Evolutionary conservation across 1,140 invertebrate genomes (phyloP).

Genomic region (Drosophila parabipectinata): DNA sequence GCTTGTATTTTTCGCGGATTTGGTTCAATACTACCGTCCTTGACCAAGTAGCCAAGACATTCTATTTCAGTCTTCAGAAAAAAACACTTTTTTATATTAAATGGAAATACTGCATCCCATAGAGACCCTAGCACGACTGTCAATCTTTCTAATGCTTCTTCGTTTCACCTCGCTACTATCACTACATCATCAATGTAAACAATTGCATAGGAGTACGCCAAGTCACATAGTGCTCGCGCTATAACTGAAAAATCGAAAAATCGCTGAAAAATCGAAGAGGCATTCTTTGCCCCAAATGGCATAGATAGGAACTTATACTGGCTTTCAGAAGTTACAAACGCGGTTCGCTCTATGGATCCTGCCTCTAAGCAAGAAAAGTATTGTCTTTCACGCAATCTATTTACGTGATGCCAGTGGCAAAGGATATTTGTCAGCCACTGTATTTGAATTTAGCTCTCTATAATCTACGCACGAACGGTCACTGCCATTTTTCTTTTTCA

Average conservation of each 20-base stretch:
- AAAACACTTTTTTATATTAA: neutral
- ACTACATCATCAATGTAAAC: neutral
- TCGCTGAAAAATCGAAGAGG: neutral
- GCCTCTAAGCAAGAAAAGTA: neutral
- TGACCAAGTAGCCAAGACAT: slow-evolving; percentile 1
- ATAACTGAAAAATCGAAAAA: neutral
- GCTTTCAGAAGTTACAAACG: neutral
- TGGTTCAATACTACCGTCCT: slow-evolving; percentile 9
- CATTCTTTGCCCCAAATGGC: neutral
- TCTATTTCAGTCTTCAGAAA: slow-evolving; percentile 9
- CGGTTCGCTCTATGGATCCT: neutral
- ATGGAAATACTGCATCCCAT: neutral
- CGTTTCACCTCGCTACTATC: neutral
- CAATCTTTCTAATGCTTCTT: neutral
- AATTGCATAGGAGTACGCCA: slow-evolving; percentile 3
- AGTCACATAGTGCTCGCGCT: too few species aligned
- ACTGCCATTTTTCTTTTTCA: neutral
- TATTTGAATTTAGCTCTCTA: neutral
- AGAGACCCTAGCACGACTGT: slow-evolving; percentile 2
- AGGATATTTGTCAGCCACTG: too few species aligned
- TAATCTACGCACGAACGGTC: neutral
- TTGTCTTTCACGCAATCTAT: neutral
- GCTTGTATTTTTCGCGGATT: too few species aligned
- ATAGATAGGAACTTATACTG: neutral
- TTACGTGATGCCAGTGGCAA: too few species aligned